phyloP scores from a whole-genome alignment of 2,113 vertebrate genomes.

The Phylloscopus whistleri region DNA sequence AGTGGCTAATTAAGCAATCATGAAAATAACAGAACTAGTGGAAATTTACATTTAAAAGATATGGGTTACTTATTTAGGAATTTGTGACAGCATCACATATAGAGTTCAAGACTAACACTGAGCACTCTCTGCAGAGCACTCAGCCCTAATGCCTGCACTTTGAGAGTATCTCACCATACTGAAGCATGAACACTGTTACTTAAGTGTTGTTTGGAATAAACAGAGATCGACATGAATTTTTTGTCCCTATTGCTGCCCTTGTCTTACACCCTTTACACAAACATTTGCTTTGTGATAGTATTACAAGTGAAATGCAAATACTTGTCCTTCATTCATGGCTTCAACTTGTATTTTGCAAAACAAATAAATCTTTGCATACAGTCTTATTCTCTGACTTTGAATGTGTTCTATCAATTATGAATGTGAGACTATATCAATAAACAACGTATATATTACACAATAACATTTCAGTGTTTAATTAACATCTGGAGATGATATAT shows the following conservation, averaged over 20 bases:
- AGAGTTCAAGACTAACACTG: not conserved
- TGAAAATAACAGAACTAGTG: not conserved
- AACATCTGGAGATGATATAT: not conserved
- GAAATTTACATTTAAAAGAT: not conserved
- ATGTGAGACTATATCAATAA: not conserved
- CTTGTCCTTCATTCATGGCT: not conserved
- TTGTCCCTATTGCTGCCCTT: not conserved
- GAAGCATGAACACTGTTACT: not conserved
- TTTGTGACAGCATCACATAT: not conserved
- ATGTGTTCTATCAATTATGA: not conserved
- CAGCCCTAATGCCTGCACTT: not conserved
- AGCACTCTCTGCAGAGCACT: not conserved
- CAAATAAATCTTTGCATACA: not conserved
- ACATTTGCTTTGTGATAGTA: not conserved
- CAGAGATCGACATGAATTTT: not conserved
- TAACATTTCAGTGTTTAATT: not conserved
- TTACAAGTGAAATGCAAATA: not conserved
- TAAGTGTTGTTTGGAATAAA: not conserved
- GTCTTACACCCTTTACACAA: not conserved
- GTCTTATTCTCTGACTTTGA: not conserved
- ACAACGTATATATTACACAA: not conserved
- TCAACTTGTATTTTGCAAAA: not conserved
- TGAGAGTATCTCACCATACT: not conserved
- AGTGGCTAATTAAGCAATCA: not conserved
- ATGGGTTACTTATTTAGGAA: not conserved